Base-by-base conservation (phyloP, 1,140 invertebrate species). In the Phymorhynchus buccinoides region DNA sequence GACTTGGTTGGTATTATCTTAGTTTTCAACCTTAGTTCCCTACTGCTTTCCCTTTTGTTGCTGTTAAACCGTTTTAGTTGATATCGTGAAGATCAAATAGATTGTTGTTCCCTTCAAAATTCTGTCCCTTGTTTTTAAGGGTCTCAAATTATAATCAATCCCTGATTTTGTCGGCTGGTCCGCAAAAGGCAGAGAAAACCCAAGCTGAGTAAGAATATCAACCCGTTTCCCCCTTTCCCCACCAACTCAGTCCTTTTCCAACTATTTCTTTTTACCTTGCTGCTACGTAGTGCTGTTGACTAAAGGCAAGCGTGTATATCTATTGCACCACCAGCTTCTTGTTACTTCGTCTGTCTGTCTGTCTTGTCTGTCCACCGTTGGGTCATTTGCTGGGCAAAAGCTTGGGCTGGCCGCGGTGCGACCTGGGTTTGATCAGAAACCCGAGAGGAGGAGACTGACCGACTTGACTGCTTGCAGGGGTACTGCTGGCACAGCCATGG, bases 401-500 rank as follows among this genome's bases (percentile, higher is more conserved):
- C 62, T 83, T 83, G 81, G 81, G 81, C 81, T 83, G 81, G 81
- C 81, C 81, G 62, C 81, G 81, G 81, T 42, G 30, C 81, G 81
- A 71, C 81, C 81, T 42, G 81, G 81, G 81, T 44, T 62, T 12
- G 32, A 56, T 27, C 18, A 66, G 12, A n/a, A 22, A 4, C 39
- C 18, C 22, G 66, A 83, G 81, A 73, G 66, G 81, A 30, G 56
- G 56, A 52, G 66, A 83, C 37, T 37, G 32, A 44, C 42, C 32
- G 62, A 56, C 77, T 75, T 2, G 42, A 44, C 77, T 79, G 77
- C 77, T 41, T 9, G 75, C 77, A 32, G 41, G 0, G 27, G 16
- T n/a, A n/a, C 32, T 44, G 39, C 39, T 2, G 4, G n/a, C 22
- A 39, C 12, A 3, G 16, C 27, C 3, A 3, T 42, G 22, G 75